These are phyloP conservation scores for Nysson spinosus DNA, from an alignment of 2,888 invertebrate species.

Conservation along the genomic window DNA sequence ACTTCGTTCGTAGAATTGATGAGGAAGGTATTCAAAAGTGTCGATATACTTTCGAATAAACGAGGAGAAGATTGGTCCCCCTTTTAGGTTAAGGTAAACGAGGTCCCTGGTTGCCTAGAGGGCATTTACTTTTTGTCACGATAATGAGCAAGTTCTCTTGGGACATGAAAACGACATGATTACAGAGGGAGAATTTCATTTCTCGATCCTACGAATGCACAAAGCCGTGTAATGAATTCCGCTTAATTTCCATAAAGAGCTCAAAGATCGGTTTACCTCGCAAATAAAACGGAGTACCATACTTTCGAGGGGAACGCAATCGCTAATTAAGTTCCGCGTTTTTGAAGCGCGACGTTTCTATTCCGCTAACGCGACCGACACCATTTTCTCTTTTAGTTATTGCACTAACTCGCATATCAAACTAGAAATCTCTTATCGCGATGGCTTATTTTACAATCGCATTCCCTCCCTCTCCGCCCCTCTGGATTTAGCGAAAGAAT, in stretches of 20 bases:
- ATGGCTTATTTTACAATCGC: constrained; percentile 14
- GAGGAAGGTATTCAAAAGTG: too few relatives aligned
- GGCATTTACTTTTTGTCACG: constrained; percentile 4
- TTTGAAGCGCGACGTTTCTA: constrained; percentile 17
- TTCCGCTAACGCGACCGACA: constrained; percentile 34
- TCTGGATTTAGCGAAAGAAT: constrained; percentile 14
- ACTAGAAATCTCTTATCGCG: constrained; percentile 22
- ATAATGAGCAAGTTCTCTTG: background rate
- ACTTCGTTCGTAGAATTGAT: background rate
- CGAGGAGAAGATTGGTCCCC: background rate
- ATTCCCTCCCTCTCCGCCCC: too few relatives aligned
- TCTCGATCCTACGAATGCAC: too few relatives aligned
- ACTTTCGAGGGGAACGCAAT: background rate
- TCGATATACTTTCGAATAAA: background rate
- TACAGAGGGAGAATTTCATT: background rate
- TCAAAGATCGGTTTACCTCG: too few relatives aligned
- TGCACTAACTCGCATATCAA: constrained; percentile 16
- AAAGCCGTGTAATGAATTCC: too few relatives aligned
- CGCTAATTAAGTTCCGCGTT: constrained; percentile 1
- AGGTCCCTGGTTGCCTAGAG: constrained; percentile 7
- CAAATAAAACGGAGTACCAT: background rate
- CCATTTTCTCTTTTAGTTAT: constrained; percentile 40
- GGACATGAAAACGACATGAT: background rate
- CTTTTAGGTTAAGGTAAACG: constrained; percentile 18
- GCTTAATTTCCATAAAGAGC: too few relatives aligned